Base-by-base conservation (phyloP, 2,797 vertebrate genomes). In the Telmatherina bonti region DNA sequence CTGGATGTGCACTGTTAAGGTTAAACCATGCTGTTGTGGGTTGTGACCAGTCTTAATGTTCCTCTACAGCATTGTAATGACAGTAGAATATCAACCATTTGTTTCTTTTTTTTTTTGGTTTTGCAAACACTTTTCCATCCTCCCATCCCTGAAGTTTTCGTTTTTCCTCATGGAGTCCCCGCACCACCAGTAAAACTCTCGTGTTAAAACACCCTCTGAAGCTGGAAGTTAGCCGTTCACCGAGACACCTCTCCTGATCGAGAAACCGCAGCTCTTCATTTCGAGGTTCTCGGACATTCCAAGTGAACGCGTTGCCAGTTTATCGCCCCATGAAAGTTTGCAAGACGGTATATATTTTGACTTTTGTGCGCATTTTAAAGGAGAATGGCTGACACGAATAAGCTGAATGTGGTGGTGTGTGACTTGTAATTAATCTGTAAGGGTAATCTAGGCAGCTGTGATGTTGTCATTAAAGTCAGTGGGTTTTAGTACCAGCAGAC, bases 371-470 rank as follows among this genome's bases (percentile, higher is more conserved):
- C 84, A 84, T 91, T 85, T 90, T 78, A 59, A 87, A 87, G 84
- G 87, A 78, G 87, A 91, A 83, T 82, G 89, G 84, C 82, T 89
- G 88, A 87, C 70, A 56, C 70, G 89, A 88, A 80, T 83, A 84
- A 83, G 82, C 70, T 92, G 92, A 93, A 92, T 91, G 92, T 92
- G 92, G 83, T 88, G 87, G 88, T 90, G 89, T 92, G 80, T 87
- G 86, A 92, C 62, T 81, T 85, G 90, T 92, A 87, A 81, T 88
- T 89, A 83, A 88, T 88, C 90, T 92, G 85, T 92, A 72, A 91
- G 91, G 90, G 90, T 92, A 79, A 89, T 83, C 86, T 92, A 92
- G 93, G 91, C 93, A 92, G 92, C 93, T 93, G 91, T 85, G 83
- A 91, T 89, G 91, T 93, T 88, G 90, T 93, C 90, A 83, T 89